These are phyloP conservation scores for Phthorimaea operculella DNA, from an alignment of 1,140 invertebrate genomes.

Conservation along the genomic window DNA sequence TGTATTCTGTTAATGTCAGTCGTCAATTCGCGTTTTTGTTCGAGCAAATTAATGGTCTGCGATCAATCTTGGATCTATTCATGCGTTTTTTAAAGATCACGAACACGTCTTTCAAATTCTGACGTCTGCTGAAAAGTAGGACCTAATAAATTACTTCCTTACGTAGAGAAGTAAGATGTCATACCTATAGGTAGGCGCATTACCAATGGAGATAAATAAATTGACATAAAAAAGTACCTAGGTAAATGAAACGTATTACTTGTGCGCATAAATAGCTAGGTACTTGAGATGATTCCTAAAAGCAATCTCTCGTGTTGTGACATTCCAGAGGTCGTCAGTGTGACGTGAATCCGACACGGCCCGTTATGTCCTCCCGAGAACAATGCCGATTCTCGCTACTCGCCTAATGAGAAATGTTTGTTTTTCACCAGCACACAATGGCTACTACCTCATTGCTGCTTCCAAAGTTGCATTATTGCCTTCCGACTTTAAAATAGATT, in stretches of 20 bases:
- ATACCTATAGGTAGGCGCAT: no score
- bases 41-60: no score
- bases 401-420: constrained; percentile 65
- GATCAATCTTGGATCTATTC: no score
- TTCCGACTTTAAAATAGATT: constrained; percentile 41
- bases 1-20: neutral
- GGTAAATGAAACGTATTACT: neutral
- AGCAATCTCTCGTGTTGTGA: neutral
- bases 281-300: no score
- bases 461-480: constrained; percentile 40
- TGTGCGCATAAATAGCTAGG: neutral
- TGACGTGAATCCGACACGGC: constrained; percentile 61
- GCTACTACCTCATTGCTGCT: constrained; percentile 44
- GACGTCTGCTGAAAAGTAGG: no score
- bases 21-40: neutral
- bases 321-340: constrained; percentile 42
- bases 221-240: no score
- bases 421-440: constrained; percentile 60
- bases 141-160: no score
- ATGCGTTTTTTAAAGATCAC: no score
- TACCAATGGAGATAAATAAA: no score
- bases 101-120: no score
- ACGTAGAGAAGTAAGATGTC: no score
- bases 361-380: constrained; percentile 62
- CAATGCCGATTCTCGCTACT: constrained; percentile 58